Evolutionary conservation across 2,888 invertebrate genomes (phyloP).

Genomic region (Eudasyphora cyanicolor): DNA sequence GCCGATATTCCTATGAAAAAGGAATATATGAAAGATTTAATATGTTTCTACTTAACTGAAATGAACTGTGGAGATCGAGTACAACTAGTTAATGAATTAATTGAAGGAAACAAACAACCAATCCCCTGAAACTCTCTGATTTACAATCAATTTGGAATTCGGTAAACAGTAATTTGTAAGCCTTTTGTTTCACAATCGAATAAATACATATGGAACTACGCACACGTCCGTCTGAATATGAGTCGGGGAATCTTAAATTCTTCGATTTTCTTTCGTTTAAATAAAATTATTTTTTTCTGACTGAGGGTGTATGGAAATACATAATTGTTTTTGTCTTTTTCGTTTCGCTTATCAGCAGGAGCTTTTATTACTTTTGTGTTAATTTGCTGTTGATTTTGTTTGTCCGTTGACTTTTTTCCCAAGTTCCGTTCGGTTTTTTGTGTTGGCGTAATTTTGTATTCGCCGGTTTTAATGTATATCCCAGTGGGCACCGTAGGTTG

Average conservation of each 20-base stretch:
- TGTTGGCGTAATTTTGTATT: conserved; percentile 64
- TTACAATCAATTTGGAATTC: too few species aligned
- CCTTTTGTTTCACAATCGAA: too few species aligned
- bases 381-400: conserved; percentile 68
- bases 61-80: too few species aligned
- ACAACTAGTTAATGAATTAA: too few species aligned
- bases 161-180: too few species aligned
- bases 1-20: too few species aligned
- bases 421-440: conserved; percentile 49
- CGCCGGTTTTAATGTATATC: conserved; percentile 58
- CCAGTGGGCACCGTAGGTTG: conserved; percentile 51
- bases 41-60: too few species aligned
- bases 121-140: too few species aligned
- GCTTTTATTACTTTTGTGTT: conserved; percentile 77
- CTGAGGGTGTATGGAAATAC: neutral
- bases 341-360: conserved; percentile 72
- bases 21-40: too few species aligned
- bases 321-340: conserved; percentile 42
- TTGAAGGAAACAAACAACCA: too few species aligned
- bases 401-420: conserved; percentile 27
- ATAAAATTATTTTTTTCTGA: conserved; percentile 19
- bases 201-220: too few species aligned
- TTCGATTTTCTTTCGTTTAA: neutral
- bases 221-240: neutral
- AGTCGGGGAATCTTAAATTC: neutral